Conservation (phyloP, 2,797 vertebrate genomes). For the Paratrypauchen microcephalus region DNA sequence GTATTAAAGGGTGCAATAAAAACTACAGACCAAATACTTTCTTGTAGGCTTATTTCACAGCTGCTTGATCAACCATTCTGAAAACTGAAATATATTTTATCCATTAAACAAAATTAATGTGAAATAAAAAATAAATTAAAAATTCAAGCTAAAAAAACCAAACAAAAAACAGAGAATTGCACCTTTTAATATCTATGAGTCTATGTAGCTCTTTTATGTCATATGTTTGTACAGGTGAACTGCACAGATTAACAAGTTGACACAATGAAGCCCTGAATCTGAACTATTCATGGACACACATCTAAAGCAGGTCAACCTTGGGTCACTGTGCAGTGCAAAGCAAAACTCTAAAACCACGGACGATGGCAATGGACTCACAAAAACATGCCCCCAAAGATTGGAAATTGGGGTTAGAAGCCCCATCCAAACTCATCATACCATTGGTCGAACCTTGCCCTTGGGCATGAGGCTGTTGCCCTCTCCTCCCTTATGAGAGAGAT, state of each 20-base stretch:
- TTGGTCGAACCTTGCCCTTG: conserved; percentile 78
- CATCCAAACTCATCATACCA: conserved; percentile 75
- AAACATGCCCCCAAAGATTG: conserved; percentile 68
- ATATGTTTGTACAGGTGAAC: conserved; percentile 51
- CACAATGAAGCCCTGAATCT: background rate
- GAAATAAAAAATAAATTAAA: background rate
- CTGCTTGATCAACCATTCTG: background rate
- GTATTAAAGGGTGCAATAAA: conserved; percentile 80
- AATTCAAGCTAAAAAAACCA: background rate
- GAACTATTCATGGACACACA: background rate
- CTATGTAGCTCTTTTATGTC: conserved; percentile 32
- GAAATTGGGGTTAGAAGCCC: conserved; percentile 57
- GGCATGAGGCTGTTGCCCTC: conserved; percentile 74
- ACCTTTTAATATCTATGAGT: conserved; percentile 75
- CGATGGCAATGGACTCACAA: conserved; percentile 66
- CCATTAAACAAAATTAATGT: background rate
- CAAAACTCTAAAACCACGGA: conserved; percentile 50
- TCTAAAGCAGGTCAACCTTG: conserved; percentile 33
- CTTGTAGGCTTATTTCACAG: background rate
- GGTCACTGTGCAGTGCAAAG: conserved; percentile 53
- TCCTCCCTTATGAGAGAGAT: conserved; percentile 74
- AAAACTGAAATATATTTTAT: background rate
- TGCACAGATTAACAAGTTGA: conserved; percentile 59
- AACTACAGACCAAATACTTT: background rate
- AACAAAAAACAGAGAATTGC: conserved; percentile 51